These are phyloP conservation scores for Atopsyche davidsoni DNA, from an alignment of 1,140 invertebrate species.

Conservation along the genomic window DNA sequence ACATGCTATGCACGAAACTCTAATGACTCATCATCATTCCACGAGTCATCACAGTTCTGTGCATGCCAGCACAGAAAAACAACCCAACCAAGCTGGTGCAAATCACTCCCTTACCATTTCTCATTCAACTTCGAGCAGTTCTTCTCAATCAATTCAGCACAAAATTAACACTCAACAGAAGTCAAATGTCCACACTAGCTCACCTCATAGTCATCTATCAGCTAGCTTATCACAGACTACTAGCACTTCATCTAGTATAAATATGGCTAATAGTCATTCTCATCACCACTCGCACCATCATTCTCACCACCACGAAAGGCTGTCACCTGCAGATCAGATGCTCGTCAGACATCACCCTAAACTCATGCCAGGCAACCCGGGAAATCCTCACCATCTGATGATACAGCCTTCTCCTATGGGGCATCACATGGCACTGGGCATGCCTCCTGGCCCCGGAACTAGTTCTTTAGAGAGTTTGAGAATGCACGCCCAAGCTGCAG, in stretches of 20 bases:
- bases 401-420: slow-evolving; percentile 55
- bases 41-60: slow-evolving; percentile 58
- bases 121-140: slow-evolving; percentile 58
- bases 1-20: slow-evolving; percentile 54
- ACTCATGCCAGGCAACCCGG: slow-evolving; percentile 45
- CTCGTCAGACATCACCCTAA: slow-evolving; percentile 49
- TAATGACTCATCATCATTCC: slow-evolving; percentile 56
- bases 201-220: slow-evolving; percentile 47
- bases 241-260: slow-evolving; percentile 45
- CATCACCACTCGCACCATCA: slow-evolving; percentile 54
- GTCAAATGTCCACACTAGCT: slow-evolving; percentile 45
- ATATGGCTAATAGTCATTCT: slow-evolving; percentile 44
- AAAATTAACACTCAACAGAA: slow-evolving; percentile 53
- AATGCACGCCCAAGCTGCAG: slow-evolving; percentile 52
- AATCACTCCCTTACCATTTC: slow-evolving; percentile 57
- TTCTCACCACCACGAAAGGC: slow-evolving; percentile 47
- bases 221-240: slow-evolving; percentile 48
- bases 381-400: slow-evolving; percentile 60
- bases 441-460: slow-evolving; percentile 48
- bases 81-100: slow-evolving; percentile 49
- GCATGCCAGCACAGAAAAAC: slow-evolving; percentile 55
- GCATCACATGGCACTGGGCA: slow-evolving; percentile 46
- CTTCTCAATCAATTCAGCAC: slow-evolving; percentile 54
- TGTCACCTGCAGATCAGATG: slow-evolving; percentile 49
- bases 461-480: slow-evolving; percentile 46